Conservation (phyloP, 2,113 vertebrate genomes). For the Propithecus coquereli region DNA sequence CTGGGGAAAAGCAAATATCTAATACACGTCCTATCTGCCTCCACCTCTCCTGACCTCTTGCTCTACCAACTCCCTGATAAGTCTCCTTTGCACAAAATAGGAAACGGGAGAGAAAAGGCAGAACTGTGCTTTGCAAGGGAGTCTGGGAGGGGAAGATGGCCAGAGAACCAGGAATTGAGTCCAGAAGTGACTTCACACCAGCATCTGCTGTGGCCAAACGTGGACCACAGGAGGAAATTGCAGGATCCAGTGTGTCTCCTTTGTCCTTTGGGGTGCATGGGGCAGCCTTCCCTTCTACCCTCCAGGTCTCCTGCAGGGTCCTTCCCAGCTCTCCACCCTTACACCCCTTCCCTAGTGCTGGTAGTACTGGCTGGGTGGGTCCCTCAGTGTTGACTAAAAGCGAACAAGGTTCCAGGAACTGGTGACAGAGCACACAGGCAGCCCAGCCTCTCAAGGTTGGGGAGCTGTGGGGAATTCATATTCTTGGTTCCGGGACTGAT, state of each 20-base stretch:
- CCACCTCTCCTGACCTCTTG: background rate
- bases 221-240: background rate
- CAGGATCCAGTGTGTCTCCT: background rate
- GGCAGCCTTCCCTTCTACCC: background rate
- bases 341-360: background rate
- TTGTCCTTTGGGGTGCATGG: background rate
- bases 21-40: background rate
- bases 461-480: background rate
- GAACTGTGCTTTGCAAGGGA: too few relatives aligned
- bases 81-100: background rate
- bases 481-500: slow-evolving; percentile 55
- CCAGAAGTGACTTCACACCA: background rate
- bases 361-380: slow-evolving; percentile 41
- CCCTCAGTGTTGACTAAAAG: slow-evolving; percentile 51
- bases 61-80: background rate
- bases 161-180: background rate
- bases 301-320: background rate
- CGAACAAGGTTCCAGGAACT: background rate
- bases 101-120: background rate
- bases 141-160: background rate
- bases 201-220: background rate
- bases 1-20: background rate
- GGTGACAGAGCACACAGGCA: background rate
- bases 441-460: background rate
- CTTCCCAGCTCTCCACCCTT: background rate